These are phyloP conservation scores for Vesta saturnalis DNA, from an alignment of 2,888 invertebrate species.

Conservation along the genomic window DNA sequence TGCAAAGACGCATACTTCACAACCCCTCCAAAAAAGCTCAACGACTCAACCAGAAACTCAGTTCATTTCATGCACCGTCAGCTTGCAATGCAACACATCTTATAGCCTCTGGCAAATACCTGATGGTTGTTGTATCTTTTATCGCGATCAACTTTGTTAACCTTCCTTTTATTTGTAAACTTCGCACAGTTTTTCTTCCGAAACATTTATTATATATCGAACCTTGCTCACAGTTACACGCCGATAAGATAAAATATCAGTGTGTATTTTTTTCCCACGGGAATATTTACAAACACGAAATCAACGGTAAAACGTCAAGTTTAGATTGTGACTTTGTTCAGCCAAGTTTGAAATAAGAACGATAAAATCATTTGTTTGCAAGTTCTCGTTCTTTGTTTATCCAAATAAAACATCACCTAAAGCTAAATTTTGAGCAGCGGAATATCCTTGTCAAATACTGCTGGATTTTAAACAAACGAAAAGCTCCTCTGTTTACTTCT, in stretches of 20 bases:
- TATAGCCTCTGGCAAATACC: constrained; percentile 31
- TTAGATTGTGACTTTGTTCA: background rate
- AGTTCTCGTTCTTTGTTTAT: background rate
- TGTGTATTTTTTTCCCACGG: background rate
- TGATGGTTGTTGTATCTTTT: constrained; percentile 33
- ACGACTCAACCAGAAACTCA: constrained; percentile 49
- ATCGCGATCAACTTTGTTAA: constrained; percentile 27
- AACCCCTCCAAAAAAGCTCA: constrained; percentile 35
- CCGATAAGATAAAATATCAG: too few species aligned
- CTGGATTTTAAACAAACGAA: too few species aligned
- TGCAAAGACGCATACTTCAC: constrained; percentile 47
- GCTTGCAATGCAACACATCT: constrained; percentile 52
- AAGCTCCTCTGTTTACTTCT: too few species aligned
- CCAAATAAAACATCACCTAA: background rate
- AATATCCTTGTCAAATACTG: too few species aligned
- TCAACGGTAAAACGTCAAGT: background rate
- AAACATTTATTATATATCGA: constrained; percentile 8
- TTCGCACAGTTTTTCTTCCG: too few species aligned
- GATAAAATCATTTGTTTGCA: background rate
- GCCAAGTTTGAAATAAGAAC: background rate
- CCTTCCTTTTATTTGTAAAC: constrained; percentile 11
- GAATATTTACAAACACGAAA: background rate
- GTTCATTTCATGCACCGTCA: constrained; percentile 60
- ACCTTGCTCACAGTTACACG: background rate
- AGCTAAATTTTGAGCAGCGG: background rate